Evolutionary conservation across 2,888 invertebrate genomes (phyloP).

Genomic region (Cartodere bifasciata): DNA sequence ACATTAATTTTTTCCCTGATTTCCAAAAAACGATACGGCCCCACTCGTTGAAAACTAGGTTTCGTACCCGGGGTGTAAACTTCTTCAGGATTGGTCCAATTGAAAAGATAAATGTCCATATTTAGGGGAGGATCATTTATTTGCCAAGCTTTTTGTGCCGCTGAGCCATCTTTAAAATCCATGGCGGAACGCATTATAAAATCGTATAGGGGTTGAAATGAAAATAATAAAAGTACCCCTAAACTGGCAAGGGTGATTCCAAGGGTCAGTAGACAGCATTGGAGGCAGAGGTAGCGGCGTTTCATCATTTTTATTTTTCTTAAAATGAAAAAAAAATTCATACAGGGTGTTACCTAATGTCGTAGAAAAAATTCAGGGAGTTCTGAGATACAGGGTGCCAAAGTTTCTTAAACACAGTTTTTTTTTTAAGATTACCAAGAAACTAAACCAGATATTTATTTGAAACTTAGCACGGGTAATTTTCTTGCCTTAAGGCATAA

Average conservation of each 20-base stretch:
- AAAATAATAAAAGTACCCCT: conserved; percentile 24
- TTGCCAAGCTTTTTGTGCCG: conserved; percentile 27
- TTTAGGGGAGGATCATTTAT: conserved; percentile 29
- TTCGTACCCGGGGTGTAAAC: conserved; percentile 40
- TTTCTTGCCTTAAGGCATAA: too few species aligned
- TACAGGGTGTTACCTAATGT: too few species aligned
- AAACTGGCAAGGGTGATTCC: conserved; percentile 24
- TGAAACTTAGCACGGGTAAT: too few species aligned
- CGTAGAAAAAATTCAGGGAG: too few species aligned
- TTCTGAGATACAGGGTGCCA: too few species aligned
- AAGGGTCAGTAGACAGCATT: conserved; percentile 21
- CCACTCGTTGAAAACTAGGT: conserved; percentile 43
- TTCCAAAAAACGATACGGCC: conserved; percentile 57
- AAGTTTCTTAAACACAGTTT: too few species aligned
- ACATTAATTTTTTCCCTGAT: conserved; percentile 58
- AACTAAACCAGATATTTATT: too few species aligned
- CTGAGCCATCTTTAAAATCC: conserved; percentile 21
- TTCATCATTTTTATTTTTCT: conserved; percentile 20
- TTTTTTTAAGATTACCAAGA: too few species aligned
- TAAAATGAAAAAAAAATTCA: conserved; percentile 6
- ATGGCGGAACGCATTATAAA: conserved; percentile 22
- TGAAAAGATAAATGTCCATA: conserved; percentile 30
- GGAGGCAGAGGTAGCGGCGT: conserved; percentile 18
- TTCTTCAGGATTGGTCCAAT: conserved; percentile 38
- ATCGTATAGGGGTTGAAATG: conserved; percentile 25